phyloP scores from a whole-genome alignment of 2,797 vertebrate species.

The Eospalax fontanierii region DNA sequence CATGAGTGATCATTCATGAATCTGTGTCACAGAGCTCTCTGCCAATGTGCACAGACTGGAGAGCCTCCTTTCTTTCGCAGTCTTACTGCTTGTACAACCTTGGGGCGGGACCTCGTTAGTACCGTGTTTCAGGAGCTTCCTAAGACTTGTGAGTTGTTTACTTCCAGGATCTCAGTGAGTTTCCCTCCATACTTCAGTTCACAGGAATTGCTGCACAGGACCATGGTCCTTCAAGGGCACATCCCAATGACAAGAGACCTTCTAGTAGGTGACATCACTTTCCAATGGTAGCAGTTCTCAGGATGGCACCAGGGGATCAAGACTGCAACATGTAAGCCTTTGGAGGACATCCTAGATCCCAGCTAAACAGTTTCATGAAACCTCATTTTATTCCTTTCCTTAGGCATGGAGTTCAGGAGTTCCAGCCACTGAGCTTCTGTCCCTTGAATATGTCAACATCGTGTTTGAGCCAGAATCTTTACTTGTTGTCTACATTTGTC shows the following conservation, averaged over 20 bases:
- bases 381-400: background rate
- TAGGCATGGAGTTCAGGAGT: background rate
- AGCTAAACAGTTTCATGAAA: too few species aligned
- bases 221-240: background rate
- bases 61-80: background rate
- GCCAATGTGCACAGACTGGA: background rate
- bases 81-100: background rate
- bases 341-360: background rate
- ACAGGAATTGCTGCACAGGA: background rate
- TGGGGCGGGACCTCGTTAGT: background rate
- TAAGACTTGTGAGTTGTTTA: background rate
- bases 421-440: background rate
- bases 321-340: background rate
- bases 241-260: too few species aligned
- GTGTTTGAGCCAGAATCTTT: background rate
- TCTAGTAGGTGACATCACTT: background rate
- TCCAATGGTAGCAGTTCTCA: background rate
- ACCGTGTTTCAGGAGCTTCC: background rate
- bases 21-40: background rate
- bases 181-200: background rate
- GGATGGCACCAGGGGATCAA: background rate
- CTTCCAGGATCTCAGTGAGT: background rate
- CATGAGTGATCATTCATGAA: background rate
- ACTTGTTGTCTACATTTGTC: background rate
- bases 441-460: background rate